Percentiles rank a stretch among this genome's conserved stretches.
These are phyloP conservation scores for Nomada goodeniana DNA, from an alignment of 2,888 invertebrate genomes.

Conservation along the genomic window DNA sequence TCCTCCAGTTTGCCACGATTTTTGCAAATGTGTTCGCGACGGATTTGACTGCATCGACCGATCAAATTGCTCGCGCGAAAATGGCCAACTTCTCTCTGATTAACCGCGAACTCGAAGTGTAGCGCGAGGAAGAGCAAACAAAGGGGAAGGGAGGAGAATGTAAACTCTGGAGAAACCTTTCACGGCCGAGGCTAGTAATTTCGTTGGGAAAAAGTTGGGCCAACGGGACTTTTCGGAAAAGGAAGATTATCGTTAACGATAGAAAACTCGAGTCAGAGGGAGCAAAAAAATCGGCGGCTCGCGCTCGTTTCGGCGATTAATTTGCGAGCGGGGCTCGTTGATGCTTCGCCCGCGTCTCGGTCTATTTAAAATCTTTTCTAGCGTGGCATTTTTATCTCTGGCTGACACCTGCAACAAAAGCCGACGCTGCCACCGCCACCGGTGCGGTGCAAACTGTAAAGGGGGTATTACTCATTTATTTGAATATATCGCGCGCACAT, in stretches of 20 bases:
- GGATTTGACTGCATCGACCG: conserved; percentile 15
- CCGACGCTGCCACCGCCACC: not conserved
- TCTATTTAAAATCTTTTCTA: conserved; percentile 47
- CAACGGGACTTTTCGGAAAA: not conserved
- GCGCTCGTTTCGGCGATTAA: conserved; percentile 48
- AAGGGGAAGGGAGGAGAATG: not conserved
- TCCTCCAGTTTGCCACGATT: not conserved
- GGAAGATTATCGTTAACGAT: not conserved
- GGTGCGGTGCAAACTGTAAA: conserved; percentile 55
- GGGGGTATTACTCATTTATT: conserved; percentile 67
- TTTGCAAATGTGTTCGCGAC: not conserved
- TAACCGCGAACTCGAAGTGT: conserved; percentile 18
- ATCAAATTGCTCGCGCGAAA: conserved; percentile 20
- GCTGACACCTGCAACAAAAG: conserved; percentile 54
- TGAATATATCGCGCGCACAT: conserved; percentile 46
- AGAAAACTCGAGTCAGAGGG: not conserved
- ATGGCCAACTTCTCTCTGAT: conserved; percentile 23
- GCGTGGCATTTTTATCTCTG: conserved; percentile 23
- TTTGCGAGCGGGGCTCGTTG: conserved; percentile 34
- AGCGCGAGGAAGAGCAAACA: not conserved
- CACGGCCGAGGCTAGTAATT: not conserved
- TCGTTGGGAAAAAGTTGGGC: conserved; percentile 3
- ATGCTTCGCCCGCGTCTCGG: conserved; percentile 24
- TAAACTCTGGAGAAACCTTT: not conserved
- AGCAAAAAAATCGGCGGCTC: no score